phyloP scores from a whole-genome alignment of 2,113 vertebrate genomes.

The Vidua chalybeata region DNA sequence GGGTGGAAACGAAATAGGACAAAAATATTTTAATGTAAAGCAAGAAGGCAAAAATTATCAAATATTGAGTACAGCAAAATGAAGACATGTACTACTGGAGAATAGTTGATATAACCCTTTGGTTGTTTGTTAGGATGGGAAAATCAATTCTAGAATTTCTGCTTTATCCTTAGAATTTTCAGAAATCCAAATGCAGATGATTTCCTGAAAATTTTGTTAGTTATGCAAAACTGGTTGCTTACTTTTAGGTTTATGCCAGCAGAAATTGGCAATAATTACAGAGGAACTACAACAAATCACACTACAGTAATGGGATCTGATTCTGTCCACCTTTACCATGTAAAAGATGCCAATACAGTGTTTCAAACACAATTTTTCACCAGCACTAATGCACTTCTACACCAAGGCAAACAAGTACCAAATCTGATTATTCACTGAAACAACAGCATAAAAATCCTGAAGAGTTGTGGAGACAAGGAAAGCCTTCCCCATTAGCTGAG shows the following conservation, averaged over 20 bases:
- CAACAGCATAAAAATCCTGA: not conserved
- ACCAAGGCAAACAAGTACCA: not conserved
- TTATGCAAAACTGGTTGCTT: not conserved
- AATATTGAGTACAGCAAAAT: not conserved
- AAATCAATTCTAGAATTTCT: not conserved
- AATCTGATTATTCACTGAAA: not conserved
- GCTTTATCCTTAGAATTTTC: not conserved
- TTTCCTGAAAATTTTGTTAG: not conserved
- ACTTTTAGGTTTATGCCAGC: not conserved
- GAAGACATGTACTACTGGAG: not conserved
- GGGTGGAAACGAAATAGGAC: fast-evolving
- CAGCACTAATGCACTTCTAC: not conserved
- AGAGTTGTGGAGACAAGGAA: not conserved
- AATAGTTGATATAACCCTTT: not conserved
- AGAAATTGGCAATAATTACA: not conserved
- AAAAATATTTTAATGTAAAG: not conserved
- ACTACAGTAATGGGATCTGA: fast-evolving
- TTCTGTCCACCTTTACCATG: fast-evolving
- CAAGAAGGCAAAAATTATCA: not conserved
- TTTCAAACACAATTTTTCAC: not conserved
- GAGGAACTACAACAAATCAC: not conserved
- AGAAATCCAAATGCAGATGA: not conserved
- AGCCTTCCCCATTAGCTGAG: not conserved
- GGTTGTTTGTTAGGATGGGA: not conserved
- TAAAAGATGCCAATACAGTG: fast-evolving